phyloP scores from a whole-genome alignment of 2,888 invertebrate species.

The Diabrotica balteata region DNA sequence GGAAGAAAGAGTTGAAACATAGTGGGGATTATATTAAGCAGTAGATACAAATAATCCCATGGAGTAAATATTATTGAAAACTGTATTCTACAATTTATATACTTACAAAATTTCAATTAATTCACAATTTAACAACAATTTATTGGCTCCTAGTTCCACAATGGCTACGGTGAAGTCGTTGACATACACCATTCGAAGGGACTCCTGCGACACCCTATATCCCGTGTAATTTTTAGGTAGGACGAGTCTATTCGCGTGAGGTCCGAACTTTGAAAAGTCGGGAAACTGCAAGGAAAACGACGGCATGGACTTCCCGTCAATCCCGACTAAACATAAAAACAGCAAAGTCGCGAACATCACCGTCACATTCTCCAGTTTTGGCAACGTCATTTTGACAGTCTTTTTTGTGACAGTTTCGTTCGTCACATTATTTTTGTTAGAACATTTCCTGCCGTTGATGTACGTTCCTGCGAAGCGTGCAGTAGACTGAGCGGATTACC shows the following conservation, averaged over 20 bases:
- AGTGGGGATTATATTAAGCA: too few species aligned
- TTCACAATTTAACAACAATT: conserved; percentile 78
- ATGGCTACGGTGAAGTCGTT: conserved; percentile 85
- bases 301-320: conserved; percentile 48
- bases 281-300: conserved; percentile 52
- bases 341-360: conserved; percentile 46
- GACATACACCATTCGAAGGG: conserved; percentile 77
- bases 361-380: conserved; percentile 2
- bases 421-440: not conserved
- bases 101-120: conserved; percentile 89
- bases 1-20: too few species aligned
- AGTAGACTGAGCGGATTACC: conserved; percentile 31
- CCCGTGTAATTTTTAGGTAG: conserved; percentile 70
- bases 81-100: not conserved
- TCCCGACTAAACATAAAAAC: conserved; percentile 47
- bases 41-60: too few species aligned
- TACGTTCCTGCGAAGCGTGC: conserved; percentile 4
- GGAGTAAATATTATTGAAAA: too few species aligned
- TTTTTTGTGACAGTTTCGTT: not conserved
- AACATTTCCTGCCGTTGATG: not conserved
- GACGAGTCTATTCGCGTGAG: conserved; percentile 34
- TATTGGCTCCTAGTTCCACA: conserved; percentile 76
- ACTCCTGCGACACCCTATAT: conserved; percentile 69
- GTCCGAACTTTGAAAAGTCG: conserved; percentile 45
- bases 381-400: conserved; percentile 12